Conservation (phyloP, 2,113 vertebrate genomes). For the Hippolais icterina region DNA sequence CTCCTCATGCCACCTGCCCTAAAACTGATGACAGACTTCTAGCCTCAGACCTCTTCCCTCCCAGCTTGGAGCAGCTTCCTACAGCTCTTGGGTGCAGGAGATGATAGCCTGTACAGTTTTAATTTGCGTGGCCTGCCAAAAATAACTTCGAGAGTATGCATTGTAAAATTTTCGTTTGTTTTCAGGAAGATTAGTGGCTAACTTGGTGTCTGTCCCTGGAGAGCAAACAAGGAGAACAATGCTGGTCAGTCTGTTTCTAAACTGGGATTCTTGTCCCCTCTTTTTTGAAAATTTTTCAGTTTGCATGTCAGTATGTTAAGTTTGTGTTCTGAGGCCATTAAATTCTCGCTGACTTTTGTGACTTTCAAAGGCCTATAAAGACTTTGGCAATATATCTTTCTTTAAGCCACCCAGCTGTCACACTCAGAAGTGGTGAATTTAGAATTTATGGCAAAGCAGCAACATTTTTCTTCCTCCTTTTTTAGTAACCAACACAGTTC, state of each 20-base stretch:
- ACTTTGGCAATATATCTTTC: background rate
- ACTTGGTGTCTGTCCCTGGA: background rate
- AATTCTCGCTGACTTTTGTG: background rate
- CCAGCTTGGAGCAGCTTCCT: background rate
- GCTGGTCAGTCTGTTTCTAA: background rate
- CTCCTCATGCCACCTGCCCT: background rate
- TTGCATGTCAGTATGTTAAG: background rate
- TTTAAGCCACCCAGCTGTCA: background rate
- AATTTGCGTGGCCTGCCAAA: background rate
- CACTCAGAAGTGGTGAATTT: background rate
- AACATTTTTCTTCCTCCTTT: background rate
- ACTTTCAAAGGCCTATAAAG: background rate
- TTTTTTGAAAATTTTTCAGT: background rate
- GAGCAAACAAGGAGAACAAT: background rate
- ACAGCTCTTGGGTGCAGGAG: background rate
- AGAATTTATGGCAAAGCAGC: background rate
- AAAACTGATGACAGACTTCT: background rate
- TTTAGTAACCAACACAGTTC: background rate
- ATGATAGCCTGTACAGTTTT: background rate
- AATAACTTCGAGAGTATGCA: background rate
- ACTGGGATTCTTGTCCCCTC: background rate
- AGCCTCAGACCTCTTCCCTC: background rate
- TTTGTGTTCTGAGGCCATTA: background rate
- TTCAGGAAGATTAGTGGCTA: background rate
- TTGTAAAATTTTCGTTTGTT: background rate